These are phyloP conservation scores for Protomyctophum bolini DNA, from an alignment of 2,113 vertebrate genomes.

Conservation along the genomic window DNA sequence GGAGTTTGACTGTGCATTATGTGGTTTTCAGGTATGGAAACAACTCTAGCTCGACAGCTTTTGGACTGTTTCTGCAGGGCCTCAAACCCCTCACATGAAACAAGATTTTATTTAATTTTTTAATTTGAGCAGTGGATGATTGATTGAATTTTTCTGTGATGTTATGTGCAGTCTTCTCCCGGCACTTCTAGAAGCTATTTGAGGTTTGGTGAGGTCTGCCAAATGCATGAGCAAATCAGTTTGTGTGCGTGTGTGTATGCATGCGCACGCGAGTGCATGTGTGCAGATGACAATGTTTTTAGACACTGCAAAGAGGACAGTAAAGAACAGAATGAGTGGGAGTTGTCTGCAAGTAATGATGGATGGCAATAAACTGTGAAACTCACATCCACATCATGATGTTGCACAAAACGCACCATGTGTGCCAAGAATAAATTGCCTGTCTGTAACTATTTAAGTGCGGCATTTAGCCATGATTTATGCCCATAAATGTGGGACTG, in stretches of 20 bases:
- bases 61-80: constrained; percentile 16
- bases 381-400: constrained; percentile 55
- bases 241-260: constrained; percentile 4
- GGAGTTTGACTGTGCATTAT: constrained; percentile 14
- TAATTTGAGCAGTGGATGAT: constrained; percentile 10
- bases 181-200: constrained; percentile 16
- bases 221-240: constrained; percentile 20
- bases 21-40: constrained; percentile 9
- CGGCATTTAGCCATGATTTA: constrained; percentile 77
- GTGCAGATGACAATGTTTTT: constrained; percentile 23
- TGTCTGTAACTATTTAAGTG: constrained; percentile 81
- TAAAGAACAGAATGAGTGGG: constrained; percentile 58
- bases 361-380: constrained; percentile 54
- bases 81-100: background rate
- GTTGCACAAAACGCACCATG: constrained; percentile 43
- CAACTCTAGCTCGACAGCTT: constrained; percentile 12
- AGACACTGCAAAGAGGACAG: constrained; percentile 48
- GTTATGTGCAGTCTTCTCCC: constrained; percentile 11
- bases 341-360: constrained; percentile 73
- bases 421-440: constrained; percentile 78
- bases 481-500: constrained; percentile 58
- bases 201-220: constrained; percentile 16
- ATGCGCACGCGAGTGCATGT: constrained; percentile 7
- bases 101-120: background rate
- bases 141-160: constrained; percentile 3